These are phyloP conservation scores for Gastrophryne carolinensis DNA, from an alignment of 2,797 vertebrate genomes.

Conservation along the genomic window DNA sequence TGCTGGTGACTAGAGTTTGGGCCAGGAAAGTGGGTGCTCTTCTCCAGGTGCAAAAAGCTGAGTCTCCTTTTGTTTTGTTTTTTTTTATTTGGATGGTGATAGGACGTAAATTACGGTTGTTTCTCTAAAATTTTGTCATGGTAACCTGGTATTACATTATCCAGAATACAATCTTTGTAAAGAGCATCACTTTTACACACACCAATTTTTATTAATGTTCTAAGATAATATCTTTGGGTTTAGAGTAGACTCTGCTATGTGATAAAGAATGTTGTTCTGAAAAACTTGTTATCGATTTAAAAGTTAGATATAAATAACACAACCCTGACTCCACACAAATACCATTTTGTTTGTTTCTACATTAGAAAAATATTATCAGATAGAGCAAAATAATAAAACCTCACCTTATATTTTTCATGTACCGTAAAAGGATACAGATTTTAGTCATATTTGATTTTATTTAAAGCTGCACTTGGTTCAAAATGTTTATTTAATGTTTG, in stretches of 20 bases:
- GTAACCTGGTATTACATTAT: conserved; percentile 16
- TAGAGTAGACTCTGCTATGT: conserved; percentile 6
- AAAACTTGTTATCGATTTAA: conserved; percentile 15
- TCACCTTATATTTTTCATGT: neutral
- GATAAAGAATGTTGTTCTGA: conserved; percentile 18
- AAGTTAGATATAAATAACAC: conserved; percentile 7
- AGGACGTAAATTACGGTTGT: conserved; percentile 14
- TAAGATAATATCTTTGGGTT: conserved; percentile 39
- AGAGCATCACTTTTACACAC: neutral
- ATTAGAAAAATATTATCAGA: neutral
- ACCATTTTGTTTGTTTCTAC: neutral
- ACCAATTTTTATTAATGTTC: conserved; percentile 37
- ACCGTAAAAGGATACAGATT: neutral
- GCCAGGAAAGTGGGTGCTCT: no score
- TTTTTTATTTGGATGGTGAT: no score
- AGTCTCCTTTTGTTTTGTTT: no score
- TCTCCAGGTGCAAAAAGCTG: no score
- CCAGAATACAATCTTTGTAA: conserved; percentile 16
- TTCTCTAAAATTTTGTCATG: conserved; percentile 28
- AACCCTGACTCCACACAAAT: neutral
- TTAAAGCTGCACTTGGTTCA: no score
- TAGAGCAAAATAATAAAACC: neutral
- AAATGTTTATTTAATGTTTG: no score
- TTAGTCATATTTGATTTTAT: no score
- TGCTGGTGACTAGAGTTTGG: no score